These are phyloP conservation scores for Dipodomys merriami DNA, from an alignment of 2,113 vertebrate species.

Conservation along the genomic window DNA sequence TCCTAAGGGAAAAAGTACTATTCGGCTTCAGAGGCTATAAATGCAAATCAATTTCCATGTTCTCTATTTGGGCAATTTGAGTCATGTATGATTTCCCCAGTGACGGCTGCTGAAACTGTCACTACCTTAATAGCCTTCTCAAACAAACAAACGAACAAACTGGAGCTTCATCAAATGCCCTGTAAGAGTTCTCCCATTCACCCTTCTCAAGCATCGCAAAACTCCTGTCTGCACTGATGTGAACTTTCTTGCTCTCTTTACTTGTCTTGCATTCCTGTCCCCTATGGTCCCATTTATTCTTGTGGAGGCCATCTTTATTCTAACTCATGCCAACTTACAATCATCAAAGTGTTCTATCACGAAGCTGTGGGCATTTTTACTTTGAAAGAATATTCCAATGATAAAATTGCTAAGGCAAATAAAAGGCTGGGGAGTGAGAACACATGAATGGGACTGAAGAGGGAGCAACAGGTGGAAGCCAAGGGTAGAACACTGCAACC, in stretches of 20 bases:
- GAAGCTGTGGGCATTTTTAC: neutral
- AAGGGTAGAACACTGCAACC: constrained; percentile 12
- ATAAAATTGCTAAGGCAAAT: constrained; percentile 41
- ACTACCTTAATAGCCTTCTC: neutral
- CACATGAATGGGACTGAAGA: neutral
- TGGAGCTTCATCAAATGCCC: neutral
- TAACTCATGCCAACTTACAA: neutral
- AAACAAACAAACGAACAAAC: neutral
- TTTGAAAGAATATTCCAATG: constrained; percentile 7
- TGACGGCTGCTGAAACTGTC: neutral
- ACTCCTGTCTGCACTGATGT: neutral
- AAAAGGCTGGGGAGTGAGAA: neutral
- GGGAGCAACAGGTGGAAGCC: neutral
- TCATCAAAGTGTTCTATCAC: neutral
- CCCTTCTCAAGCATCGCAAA: constrained; percentile 21
- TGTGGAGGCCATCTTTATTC: neutral
- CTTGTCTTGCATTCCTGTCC: neutral
- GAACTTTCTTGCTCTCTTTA: neutral
- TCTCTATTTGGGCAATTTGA: constrained; percentile 4
- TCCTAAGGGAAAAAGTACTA: neutral
- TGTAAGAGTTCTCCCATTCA: neutral
- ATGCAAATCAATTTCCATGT: constrained; percentile 3
- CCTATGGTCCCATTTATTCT: neutral
- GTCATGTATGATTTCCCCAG: neutral
- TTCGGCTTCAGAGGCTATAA: neutral